Evolutionary conservation across 2,888 invertebrate species (phyloP).

Genomic region (Sphinx pinastri): DNA sequence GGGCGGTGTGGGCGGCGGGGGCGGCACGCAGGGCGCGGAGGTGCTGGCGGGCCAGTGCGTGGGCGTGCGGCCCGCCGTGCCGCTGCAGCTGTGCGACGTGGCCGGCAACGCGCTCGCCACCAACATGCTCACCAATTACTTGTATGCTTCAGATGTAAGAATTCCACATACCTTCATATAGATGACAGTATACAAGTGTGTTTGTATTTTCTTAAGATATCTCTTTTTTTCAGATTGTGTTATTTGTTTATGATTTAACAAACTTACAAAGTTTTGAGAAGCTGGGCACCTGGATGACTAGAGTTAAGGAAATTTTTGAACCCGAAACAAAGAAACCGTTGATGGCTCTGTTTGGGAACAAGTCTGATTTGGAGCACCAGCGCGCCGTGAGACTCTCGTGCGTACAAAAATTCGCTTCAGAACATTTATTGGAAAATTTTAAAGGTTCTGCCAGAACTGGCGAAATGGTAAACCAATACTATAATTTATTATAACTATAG

Average conservation of each 20-base stretch:
- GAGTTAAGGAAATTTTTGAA: constrained; percentile 73
- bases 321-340: constrained; percentile 77
- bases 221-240: constrained; percentile 84
- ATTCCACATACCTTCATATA: not conserved
- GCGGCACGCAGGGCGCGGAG: constrained; percentile 76
- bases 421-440: constrained; percentile 84
- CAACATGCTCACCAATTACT: constrained; percentile 90
- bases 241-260: constrained; percentile 93
- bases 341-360: constrained; percentile 87
- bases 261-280: constrained; percentile 91
- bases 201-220: not conserved
- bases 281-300: constrained; percentile 88
- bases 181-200: not conserved
- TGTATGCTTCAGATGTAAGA: constrained; percentile 88
- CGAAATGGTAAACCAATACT: constrained; percentile 83
- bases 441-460: constrained; percentile 89
- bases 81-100: constrained; percentile 92
- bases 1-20: constrained; percentile 43
- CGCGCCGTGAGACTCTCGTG: constrained; percentile 86
- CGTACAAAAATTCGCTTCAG: constrained; percentile 86
- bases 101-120: constrained; percentile 91
- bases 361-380: constrained; percentile 90
- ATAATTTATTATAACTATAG: not conserved
- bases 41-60: constrained; percentile 76
- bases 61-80: constrained; percentile 78